These are phyloP conservation scores for Pelochelys cantorii DNA, from an alignment of 2,797 vertebrate species.

Conservation along the genomic window DNA sequence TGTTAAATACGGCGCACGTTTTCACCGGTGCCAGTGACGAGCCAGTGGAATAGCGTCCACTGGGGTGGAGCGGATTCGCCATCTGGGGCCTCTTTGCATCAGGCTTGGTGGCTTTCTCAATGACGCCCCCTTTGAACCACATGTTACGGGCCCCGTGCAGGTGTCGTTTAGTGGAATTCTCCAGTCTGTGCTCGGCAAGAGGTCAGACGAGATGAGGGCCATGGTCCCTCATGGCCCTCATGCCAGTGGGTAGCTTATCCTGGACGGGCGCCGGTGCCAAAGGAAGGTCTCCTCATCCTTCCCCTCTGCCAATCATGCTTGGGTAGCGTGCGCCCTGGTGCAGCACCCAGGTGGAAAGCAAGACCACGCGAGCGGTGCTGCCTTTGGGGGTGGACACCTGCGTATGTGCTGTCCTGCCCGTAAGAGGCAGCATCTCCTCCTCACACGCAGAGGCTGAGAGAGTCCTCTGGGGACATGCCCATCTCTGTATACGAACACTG, in stretches of 20 bases:
- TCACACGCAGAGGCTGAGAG: background rate
- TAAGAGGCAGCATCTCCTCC: background rate
- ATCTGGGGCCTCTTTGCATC: background rate
- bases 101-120: background rate
- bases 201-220: background rate
- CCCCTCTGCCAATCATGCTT: background rate
- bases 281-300: background rate
- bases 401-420: background rate
- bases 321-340: background rate
- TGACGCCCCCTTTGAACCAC: background rate
- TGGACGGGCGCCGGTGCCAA: background rate
- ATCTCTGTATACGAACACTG: background rate
- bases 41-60: background rate
- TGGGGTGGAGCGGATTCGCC: background rate
- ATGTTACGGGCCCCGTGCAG: background rate
- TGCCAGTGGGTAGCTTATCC: background rate
- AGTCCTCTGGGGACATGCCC: background rate
- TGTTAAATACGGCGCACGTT: background rate
- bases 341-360: background rate
- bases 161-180: rapidly evolving
- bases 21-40: rapidly evolving
- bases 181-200: background rate
- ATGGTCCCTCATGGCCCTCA: background rate
- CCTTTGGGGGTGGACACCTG: background rate
- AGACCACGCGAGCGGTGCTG: background rate